These are phyloP conservation scores for Limnephilus rhombicus DNA, from an alignment of 2,888 invertebrate genomes.

Conservation along the genomic window DNA sequence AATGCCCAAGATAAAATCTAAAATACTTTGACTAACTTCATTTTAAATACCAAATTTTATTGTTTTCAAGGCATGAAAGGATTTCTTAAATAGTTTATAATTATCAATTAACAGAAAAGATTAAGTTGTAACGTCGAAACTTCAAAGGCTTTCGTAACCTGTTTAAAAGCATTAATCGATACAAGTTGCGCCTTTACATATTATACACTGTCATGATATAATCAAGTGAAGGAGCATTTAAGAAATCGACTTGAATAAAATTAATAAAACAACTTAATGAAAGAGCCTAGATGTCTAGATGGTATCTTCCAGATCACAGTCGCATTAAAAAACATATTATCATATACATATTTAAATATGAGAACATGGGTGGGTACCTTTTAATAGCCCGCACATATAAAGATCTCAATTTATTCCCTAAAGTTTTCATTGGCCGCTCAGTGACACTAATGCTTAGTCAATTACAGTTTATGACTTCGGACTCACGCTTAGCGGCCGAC, in stretches of 20 bases:
- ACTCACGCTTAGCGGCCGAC: conserved; percentile 32
- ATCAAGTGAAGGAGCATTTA: neutral
- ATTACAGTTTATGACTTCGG: conserved; percentile 57
- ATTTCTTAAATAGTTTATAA: neutral
- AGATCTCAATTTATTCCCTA: conserved; percentile 45
- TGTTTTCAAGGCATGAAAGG: neutral
- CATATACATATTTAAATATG: conserved; percentile 13
- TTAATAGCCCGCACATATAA: conserved; percentile 25
- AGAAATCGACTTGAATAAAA: neutral
- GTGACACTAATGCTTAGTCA: conserved; percentile 63
- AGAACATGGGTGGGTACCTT: neutral
- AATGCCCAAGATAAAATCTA: neutral
- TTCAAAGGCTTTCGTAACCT: neutral
- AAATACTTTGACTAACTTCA: neutral
- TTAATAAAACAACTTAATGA: conserved; percentile 34
- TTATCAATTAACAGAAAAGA: neutral
- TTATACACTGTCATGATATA: neutral
- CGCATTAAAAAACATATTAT: neutral
- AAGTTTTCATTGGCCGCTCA: conserved; percentile 53
- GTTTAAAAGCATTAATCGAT: neutral
- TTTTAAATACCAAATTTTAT: neutral
- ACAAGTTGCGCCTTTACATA: neutral
- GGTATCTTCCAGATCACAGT: conserved; percentile 2
- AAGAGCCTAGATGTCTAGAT: neutral
- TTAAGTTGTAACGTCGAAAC: neutral